Conservation (phyloP, 2,888 invertebrate genomes). For the Criorhina ranunculi region DNA sequence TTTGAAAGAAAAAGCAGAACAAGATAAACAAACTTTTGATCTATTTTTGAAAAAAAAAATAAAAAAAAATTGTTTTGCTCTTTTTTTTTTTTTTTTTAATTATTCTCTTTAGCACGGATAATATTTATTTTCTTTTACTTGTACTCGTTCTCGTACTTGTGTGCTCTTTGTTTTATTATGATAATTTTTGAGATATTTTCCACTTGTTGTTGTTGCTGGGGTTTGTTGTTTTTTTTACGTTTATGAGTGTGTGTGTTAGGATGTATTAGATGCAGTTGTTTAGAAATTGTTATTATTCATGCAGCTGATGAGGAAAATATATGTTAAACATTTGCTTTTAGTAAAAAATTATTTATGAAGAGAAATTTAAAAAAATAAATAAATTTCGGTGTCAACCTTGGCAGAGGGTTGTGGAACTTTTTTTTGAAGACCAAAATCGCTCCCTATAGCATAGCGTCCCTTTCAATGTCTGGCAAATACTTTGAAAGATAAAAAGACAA, state of each 20-base stretch:
- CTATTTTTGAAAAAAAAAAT: conserved; percentile 72
- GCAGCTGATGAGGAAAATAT: conserved; percentile 41
- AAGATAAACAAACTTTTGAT: conserved; percentile 71
- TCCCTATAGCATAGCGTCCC: too few species aligned
- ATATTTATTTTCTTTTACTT: conserved; percentile 36
- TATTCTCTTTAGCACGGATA: conserved; percentile 39
- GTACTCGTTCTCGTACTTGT: too few species aligned
- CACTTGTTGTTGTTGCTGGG: conserved; percentile 43
- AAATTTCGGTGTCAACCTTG: conserved; percentile 16
- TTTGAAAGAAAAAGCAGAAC: conserved; percentile 25
- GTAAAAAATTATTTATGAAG: background rate
- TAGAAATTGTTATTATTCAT: conserved; percentile 54
- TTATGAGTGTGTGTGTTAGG: conserved; percentile 5
- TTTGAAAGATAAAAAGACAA: too few species aligned
- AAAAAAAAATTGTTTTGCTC: too few species aligned
- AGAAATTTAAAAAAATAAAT: background rate
- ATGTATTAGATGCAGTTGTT: conserved; percentile 33
- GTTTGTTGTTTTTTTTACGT: conserved; percentile 3
- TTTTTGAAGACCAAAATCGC: too few species aligned
- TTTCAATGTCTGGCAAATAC: too few species aligned
- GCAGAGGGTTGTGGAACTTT: conserved; percentile 11
- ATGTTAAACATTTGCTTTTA: background rate
- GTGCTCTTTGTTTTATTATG: conserved; percentile 37
- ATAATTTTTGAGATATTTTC: conserved; percentile 48
- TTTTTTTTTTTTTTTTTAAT: conserved; percentile 29